Conservation (phyloP, 2,797 vertebrate species). For the Sebastes elongatus region DNA sequence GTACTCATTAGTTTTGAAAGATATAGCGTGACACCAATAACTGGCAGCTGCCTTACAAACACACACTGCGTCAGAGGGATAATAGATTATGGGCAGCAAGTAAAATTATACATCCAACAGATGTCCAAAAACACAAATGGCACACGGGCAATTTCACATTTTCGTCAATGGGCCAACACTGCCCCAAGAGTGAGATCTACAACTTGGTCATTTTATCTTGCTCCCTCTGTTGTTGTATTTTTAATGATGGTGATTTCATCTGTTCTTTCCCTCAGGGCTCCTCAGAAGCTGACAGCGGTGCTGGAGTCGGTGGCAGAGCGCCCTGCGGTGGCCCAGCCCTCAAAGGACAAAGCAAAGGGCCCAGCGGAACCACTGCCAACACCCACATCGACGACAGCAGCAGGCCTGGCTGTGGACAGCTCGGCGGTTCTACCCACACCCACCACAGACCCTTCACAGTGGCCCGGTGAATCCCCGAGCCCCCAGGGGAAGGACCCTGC, state of each 20-base stretch:
- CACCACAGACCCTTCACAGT: constrained; percentile 37
- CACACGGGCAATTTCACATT: background rate
- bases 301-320: constrained; percentile 63
- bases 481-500: constrained; percentile 59
- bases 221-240: background rate
- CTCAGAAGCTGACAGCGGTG: constrained; percentile 58
- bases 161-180: background rate
- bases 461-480: background rate
- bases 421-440: background rate
- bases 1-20: background rate
- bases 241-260: background rate
- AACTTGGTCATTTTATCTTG: background rate
- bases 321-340: background rate
- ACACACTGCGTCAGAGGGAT: background rate
- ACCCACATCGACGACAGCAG: background rate
- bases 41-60: background rate
- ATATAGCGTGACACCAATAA: background rate
- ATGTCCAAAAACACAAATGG: background rate
- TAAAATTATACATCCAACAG: background rate
- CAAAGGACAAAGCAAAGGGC: constrained; percentile 40
- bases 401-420: background rate
- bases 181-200: background rate
- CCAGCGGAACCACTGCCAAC: background rate
- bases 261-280: constrained; percentile 41
- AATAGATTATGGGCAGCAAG: background rate